Conservation (phyloP, 2,113 vertebrate species). For the Collichthys lucidus region DNA sequence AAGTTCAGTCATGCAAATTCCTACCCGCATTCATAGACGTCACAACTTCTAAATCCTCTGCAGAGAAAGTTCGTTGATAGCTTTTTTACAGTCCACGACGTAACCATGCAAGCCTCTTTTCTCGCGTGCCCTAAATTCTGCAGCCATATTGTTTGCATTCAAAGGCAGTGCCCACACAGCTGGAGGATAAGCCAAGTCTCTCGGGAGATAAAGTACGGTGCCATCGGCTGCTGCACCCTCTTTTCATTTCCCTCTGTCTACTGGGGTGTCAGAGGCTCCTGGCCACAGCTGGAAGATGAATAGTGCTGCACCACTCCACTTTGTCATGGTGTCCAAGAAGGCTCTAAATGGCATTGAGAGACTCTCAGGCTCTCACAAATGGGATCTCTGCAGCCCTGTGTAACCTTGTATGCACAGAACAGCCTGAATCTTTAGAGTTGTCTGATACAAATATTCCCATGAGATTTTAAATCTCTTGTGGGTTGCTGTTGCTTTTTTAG, state of each 20-base stretch:
- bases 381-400: slow-evolving; percentile 62
- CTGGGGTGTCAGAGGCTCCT: slow-evolving; percentile 74
- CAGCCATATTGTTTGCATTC: slow-evolving; percentile 80
- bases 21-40: slow-evolving; percentile 3
- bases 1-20: slow-evolving; percentile 38
- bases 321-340: slow-evolving; percentile 80
- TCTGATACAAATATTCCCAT: slow-evolving; percentile 39
- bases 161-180: slow-evolving; percentile 76
- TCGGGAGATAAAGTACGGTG: slow-evolving; percentile 70
- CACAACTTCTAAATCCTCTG: slow-evolving; percentile 57
- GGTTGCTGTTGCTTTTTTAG: slow-evolving; percentile 5
- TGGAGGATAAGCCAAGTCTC: slow-evolving; percentile 78
- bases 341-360: slow-evolving; percentile 79
- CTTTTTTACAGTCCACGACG: slow-evolving; percentile 47
- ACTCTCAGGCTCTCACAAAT: slow-evolving; percentile 68
- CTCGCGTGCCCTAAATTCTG: slow-evolving; percentile 73
- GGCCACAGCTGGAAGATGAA: slow-evolving; percentile 82
- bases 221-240: slow-evolving; percentile 70
- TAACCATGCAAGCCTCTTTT: slow-evolving; percentile 58
- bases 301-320: slow-evolving; percentile 77
- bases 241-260: slow-evolving; percentile 80
- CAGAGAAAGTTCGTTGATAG: slow-evolving; percentile 47
- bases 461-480: slow-evolving; percentile 33
- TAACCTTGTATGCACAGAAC: slow-evolving; percentile 64
- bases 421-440: slow-evolving; percentile 48